phyloP scores from a whole-genome alignment of 2,888 invertebrate species.

The Clanis bilineata region DNA sequence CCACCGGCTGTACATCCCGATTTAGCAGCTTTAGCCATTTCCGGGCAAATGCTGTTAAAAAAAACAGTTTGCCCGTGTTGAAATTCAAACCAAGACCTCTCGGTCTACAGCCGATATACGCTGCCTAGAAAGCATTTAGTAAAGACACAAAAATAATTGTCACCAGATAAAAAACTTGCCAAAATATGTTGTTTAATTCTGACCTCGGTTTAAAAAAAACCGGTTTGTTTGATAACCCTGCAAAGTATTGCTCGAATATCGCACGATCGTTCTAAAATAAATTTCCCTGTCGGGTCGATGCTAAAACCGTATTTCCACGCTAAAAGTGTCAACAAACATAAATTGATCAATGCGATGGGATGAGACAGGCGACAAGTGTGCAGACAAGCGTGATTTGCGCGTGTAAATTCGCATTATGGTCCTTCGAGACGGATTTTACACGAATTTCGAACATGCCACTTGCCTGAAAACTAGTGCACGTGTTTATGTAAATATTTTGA shows the following conservation, averaged over 20 bases:
- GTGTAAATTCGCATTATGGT: background rate
- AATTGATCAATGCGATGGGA: conserved; percentile 55
- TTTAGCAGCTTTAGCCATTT: no score
- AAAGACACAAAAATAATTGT: no score
- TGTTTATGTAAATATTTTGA: background rate
- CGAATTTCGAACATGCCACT: background rate
- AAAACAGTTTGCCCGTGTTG: no score
- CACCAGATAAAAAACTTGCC: background rate
- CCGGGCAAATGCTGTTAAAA: no score
- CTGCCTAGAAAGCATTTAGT: no score
- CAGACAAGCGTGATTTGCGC: conserved; percentile 28
- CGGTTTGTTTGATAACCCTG: conserved; percentile 2
- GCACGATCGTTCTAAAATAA: conserved; percentile 39
- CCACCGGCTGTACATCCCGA: no score
- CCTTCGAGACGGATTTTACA: background rate
- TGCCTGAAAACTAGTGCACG: background rate
- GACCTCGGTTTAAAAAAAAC: background rate
- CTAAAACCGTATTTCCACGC: conserved; percentile 50
- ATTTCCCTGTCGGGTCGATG: conserved; percentile 40
- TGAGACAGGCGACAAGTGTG: conserved; percentile 43
- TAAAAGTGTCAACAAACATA: conserved; percentile 61
- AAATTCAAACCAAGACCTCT: no score
- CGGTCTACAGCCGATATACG: no score
- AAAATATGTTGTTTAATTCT: background rate
- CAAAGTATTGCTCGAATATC: conserved; percentile 20